Percentiles rank a stretch among this genome's conserved stretches.
phyloP scores from a whole-genome alignment of 2,888 invertebrate genomes.

The Apotomis capreana region DNA sequence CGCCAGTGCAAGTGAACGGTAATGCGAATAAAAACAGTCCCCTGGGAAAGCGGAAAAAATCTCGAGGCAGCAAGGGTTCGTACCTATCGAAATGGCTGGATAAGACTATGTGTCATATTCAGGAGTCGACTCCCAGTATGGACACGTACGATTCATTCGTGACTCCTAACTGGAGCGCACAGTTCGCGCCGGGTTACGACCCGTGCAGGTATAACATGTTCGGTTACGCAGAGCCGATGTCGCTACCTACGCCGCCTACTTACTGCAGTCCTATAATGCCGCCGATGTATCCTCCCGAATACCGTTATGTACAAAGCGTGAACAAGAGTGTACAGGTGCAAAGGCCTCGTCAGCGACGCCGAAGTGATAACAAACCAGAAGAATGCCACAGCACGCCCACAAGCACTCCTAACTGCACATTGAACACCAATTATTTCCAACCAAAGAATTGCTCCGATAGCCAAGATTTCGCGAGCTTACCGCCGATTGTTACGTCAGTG shows the following conservation, averaged over 20 bases:
- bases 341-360: slow-evolving; percentile 64
- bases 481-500: slow-evolving; percentile 86
- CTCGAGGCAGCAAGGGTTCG: slow-evolving; percentile 70
- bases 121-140: slow-evolving; percentile 69
- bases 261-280: slow-evolving; percentile 73
- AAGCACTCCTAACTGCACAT: slow-evolving; percentile 53
- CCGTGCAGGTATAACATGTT: slow-evolving; percentile 80
- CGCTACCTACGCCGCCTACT: slow-evolving; percentile 85
- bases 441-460: slow-evolving; percentile 73
- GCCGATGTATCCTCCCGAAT: slow-evolving; percentile 64
- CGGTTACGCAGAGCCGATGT: slow-evolving; percentile 84
- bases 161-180: slow-evolving; percentile 65
- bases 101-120: slow-evolving; percentile 75
- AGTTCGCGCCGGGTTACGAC: slow-evolving; percentile 73
- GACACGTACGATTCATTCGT: slow-evolving; percentile 70
- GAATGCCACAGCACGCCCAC: slow-evolving; percentile 62
- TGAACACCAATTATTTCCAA: slow-evolving; percentile 64
- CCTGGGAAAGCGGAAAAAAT: slow-evolving; percentile 80
- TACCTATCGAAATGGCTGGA: slow-evolving; percentile 81
- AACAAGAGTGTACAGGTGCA: slow-evolving; percentile 70
- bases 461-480: slow-evolving; percentile 86
- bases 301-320: slow-evolving; percentile 65
- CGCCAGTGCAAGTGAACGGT: slow-evolving; percentile 75
- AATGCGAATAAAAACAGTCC: slow-evolving; percentile 70
- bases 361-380: slow-evolving; percentile 62